phyloP scores from a whole-genome alignment of 2,888 invertebrate genomes.

The Nomada ferruginata region DNA sequence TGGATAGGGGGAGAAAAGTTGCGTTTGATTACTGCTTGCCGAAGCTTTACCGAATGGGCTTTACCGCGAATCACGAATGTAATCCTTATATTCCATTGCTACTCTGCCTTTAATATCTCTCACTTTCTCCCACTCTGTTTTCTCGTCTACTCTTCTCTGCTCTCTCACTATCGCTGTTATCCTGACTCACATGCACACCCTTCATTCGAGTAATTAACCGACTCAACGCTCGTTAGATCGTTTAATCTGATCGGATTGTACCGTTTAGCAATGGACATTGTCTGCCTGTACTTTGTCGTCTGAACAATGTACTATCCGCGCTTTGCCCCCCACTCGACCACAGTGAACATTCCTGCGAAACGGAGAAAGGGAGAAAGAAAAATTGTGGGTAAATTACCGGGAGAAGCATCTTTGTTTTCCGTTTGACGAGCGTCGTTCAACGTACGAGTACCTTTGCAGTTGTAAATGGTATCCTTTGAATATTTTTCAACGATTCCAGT shows the following conservation, averaged over 20 bases:
- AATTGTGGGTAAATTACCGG: background rate
- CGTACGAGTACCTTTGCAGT: background rate
- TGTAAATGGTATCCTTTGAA: background rate
- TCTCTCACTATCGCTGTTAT: background rate
- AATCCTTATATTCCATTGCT: constrained; percentile 19
- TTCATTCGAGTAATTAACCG: constrained; percentile 34
- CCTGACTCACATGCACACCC: no score
- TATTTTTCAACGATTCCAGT: background rate
- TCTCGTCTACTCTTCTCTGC: no score
- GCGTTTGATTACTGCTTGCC: constrained; percentile 46
- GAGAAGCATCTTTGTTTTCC: background rate
- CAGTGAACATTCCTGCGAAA: background rate
- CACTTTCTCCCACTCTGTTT: background rate
- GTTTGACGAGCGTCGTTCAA: no score
- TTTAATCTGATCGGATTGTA: constrained; percentile 32
- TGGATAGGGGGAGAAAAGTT: constrained; percentile 17
- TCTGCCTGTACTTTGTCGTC: background rate
- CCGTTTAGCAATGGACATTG: background rate
- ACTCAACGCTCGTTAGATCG: constrained; percentile 14
- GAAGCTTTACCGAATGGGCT: constrained; percentile 15
- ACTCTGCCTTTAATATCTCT: constrained; percentile 7
- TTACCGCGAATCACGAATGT: constrained; percentile 5
- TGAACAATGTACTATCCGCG: background rate
- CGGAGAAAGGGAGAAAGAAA: background rate
- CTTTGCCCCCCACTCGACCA: background rate